Base-by-base conservation (phyloP, 2,113 vertebrate genomes). In the Cricetomys ansorgei region DNA sequence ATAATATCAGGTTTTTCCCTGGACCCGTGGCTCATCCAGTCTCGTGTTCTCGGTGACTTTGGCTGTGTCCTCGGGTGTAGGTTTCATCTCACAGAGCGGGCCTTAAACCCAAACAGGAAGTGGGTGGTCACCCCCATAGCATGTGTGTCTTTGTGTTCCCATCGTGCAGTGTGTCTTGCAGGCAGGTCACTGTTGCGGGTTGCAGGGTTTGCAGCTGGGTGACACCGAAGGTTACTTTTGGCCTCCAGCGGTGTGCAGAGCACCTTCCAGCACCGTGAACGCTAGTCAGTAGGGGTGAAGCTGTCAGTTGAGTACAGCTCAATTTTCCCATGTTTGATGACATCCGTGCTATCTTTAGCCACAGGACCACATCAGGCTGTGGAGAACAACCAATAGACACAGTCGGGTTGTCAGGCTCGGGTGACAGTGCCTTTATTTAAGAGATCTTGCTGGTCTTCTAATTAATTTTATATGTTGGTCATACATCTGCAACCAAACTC, bases 141-240 rank as follows among this genome's bases (percentile, higher is more conserved):
- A n/a, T n/a, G n/a, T 0, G 16, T 19, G n/a, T 12, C 1, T 45
- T 25, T 27, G 43, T 29, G 72, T 23, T 2, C 13, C 43, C 7
- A 12, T 27, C 45, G 72, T 43, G 25, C 72, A 2, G 23, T 27
- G 1, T 43, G 27, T 45, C 70, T 43, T 73, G 40, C 9, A 10
- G 43, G 72, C 25, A 75, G 40, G 11, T 45, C 40, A 15, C 72
- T 75, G 40, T 43, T 45, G 37, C 45, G 45, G 72, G 72, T 43
- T 43, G 40, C 70, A 43, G 72, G 12, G 21, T 43, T 45, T 45
- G 40, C 29, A 45, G 72, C 23, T 76, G 45, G 25, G 25, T 75
- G 43, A 75, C 16, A 29, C 13, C 5, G 25, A 29, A 16, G 73
- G 3, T 48, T 45, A 6, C 29, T 15, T 48, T 72, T 72, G n/a